Conservation (phyloP, 2,888 invertebrate species). For the Lacanobia oleracea region DNA sequence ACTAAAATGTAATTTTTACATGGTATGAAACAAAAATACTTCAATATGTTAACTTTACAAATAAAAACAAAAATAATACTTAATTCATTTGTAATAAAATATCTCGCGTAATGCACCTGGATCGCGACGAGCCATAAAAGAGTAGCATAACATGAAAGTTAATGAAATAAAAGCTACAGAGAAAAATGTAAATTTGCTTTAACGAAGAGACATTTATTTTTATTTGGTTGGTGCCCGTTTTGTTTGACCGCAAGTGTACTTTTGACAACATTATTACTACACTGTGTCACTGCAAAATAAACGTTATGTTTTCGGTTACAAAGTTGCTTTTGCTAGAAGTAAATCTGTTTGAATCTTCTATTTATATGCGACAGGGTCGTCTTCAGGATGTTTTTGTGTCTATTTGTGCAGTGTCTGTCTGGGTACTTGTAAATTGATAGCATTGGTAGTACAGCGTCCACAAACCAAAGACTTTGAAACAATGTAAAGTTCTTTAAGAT, state of each 20-base stretch:
- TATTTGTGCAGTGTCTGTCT: constrained; percentile 72
- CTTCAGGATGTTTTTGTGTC: constrained; percentile 70
- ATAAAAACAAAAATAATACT: constrained; percentile 52
- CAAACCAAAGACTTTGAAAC: constrained; percentile 55
- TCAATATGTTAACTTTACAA: constrained; percentile 8
- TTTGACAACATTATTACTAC: constrained; percentile 63
- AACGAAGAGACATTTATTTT: constrained; percentile 85
- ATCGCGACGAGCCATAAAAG: constrained; percentile 67
- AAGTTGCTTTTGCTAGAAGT: constrained; percentile 48
- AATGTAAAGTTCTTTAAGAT: constrained; percentile 54
- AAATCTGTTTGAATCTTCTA: constrained; percentile 58
- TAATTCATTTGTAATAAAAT: constrained; percentile 74
- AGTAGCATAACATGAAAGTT: constrained; percentile 72
- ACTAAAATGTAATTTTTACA: neutral
- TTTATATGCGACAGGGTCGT: constrained; percentile 68
- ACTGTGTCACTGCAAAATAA: constrained; percentile 39
- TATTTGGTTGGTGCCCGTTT: constrained; percentile 72
- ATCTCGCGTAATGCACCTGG: constrained; percentile 65
- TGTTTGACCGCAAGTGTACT: constrained; percentile 73
- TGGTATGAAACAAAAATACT: constrained; percentile 12
- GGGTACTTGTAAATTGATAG: constrained; percentile 78
- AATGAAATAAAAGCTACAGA: constrained; percentile 79
- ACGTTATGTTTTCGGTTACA: constrained; percentile 47
- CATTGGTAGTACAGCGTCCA: constrained; percentile 59
- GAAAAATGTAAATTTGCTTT: constrained; percentile 86